phyloP scores from a whole-genome alignment of 1,140 invertebrate genomes.

The Platyura marginata region DNA sequence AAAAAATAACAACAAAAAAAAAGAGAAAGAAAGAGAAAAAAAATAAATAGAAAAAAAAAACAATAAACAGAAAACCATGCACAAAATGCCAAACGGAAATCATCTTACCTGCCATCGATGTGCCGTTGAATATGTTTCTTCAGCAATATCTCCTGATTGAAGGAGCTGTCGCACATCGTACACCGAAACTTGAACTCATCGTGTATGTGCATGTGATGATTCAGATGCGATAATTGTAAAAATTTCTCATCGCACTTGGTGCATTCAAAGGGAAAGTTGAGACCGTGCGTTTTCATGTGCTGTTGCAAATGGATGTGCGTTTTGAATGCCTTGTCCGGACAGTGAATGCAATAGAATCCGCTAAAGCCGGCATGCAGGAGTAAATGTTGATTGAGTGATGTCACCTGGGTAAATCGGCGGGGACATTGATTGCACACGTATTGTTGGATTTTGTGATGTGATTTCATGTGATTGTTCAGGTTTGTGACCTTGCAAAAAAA shows the following conservation, averaged over 20 bases:
- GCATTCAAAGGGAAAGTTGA: constrained; percentile 22
- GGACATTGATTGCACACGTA: constrained; percentile 24
- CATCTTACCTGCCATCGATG: constrained; percentile 15
- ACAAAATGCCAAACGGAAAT: too few relatives aligned
- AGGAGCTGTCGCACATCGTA: constrained; percentile 22
- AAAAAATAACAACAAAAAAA: too few relatives aligned
- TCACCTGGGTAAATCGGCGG: constrained; percentile 24
- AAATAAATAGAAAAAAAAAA: too few relatives aligned
- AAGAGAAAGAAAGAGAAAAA: too few relatives aligned
- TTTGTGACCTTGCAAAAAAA: constrained; percentile 17
- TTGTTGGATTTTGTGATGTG: constrained; percentile 24
- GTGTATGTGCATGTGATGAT: constrained; percentile 22
- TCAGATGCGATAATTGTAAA: constrained; percentile 21
- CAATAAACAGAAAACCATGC: too few relatives aligned
- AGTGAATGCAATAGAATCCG: constrained; percentile 21
- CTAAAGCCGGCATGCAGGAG: constrained; percentile 23
- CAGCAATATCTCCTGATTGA: constrained; percentile 21
- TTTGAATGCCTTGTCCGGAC: constrained; percentile 24
- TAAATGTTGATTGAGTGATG: constrained; percentile 23
- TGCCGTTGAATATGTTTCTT: constrained; percentile 24
- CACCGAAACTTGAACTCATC: constrained; percentile 24
- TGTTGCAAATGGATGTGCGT: constrained; percentile 22
- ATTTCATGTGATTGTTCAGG: constrained; percentile 25
- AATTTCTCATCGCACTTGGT: constrained; percentile 23
- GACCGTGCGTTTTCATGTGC: constrained; percentile 20